These are phyloP conservation scores for Amazonetta brasiliensis DNA, from an alignment of 2,797 vertebrate species.

Conservation along the genomic window DNA sequence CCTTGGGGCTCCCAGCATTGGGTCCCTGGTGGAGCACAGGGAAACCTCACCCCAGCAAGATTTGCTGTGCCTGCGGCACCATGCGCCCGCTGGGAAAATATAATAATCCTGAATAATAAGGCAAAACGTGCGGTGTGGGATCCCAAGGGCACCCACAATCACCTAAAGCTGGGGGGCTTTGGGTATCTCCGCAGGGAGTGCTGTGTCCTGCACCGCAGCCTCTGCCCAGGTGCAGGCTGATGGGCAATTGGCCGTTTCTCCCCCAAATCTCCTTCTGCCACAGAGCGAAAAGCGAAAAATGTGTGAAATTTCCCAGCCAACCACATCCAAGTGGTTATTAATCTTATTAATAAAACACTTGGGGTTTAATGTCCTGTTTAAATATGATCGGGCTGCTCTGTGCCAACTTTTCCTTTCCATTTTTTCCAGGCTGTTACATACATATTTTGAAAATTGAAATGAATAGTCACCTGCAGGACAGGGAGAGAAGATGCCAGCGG, in stretches of 20 bases:
- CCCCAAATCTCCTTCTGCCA: neutral
- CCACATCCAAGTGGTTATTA: neutral
- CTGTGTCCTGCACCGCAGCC: accelerated
- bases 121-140: accelerated
- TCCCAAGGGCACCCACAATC: neutral
- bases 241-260: accelerated
- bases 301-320: neutral
- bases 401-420: neutral
- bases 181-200: too few species aligned
- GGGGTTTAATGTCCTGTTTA: constrained; percentile 5
- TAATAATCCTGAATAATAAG: neutral
- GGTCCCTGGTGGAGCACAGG: neutral
- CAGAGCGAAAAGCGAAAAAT: neutral
- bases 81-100: too few species aligned
- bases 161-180: too few species aligned
- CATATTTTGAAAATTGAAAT: neutral
- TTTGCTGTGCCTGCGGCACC: too few species aligned
- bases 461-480: neutral
- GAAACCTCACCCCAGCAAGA: neutral
- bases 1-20: neutral
- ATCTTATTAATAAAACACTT: neutral
- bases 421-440: neutral
- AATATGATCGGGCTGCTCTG: neutral
- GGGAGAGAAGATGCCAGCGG: neutral
- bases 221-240: neutral